Conservation (phyloP, 2,113 vertebrate genomes). For the Saccopteryx bilineata region DNA sequence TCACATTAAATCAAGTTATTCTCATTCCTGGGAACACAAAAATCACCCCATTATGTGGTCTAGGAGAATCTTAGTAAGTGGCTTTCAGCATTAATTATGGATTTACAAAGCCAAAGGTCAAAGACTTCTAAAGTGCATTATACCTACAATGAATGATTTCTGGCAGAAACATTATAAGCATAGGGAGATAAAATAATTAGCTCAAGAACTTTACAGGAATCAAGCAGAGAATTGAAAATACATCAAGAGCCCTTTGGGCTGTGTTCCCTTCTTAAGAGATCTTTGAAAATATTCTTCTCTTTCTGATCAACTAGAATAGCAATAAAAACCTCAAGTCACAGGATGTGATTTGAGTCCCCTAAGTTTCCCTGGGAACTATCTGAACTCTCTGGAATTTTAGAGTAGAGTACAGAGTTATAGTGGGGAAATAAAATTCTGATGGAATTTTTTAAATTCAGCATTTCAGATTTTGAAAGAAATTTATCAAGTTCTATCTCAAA, state of each 20-base stretch:
- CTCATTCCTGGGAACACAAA: conserved; percentile 51
- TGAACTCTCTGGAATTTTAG: conserved; percentile 45
- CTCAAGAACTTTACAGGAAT: conserved; percentile 69
- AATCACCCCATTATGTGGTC: conserved; percentile 76
- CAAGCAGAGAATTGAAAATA: conserved; percentile 61
- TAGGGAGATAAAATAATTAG: conserved; percentile 67
- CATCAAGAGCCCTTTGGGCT: conserved; percentile 18
- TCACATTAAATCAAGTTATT: conserved; percentile 65
- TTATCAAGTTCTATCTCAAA: conserved; percentile 12
- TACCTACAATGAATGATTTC: conserved; percentile 62
- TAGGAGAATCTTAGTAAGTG: conserved; percentile 69
- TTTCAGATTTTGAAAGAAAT: conserved; percentile 62
- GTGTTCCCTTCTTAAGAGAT: conserved; percentile 42
- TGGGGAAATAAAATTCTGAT: conserved; percentile 47
- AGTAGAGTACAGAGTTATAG: conserved; percentile 16
- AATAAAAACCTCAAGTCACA: conserved; percentile 52
- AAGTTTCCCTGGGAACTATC: conserved; percentile 46
- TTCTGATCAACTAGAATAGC: conserved; percentile 51
- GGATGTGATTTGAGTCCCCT: not conserved
- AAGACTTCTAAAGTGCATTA: conserved; percentile 72
- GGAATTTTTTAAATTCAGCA: conserved; percentile 11
- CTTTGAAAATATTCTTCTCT: conserved; percentile 48
- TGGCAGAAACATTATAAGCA: conserved; percentile 65
- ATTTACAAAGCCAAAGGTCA: conserved; percentile 74
- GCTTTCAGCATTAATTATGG: conserved; percentile 79